Base-by-base conservation (phyloP, 2,113 vertebrate genomes). In the Callipepla californica region DNA sequence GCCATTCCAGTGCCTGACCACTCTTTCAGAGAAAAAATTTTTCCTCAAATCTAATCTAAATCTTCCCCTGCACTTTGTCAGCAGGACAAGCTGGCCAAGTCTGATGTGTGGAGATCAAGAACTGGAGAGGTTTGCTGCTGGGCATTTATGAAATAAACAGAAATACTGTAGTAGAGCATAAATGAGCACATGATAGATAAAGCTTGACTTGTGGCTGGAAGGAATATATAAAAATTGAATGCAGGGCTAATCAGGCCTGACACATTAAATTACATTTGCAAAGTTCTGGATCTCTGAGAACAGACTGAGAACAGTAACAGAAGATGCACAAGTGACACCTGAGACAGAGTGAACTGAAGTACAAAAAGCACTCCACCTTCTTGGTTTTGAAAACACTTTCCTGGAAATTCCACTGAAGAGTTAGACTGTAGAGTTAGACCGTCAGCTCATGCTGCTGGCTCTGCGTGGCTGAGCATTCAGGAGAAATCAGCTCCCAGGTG, bases 391-490 rank as follows among this genome's bases (percentile, higher is more conserved):
- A 83, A 34, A 5, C 1, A 2, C 22, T 9, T 79, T 72, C 51
- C 40, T 3, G 2, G 15, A 21, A 91, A 44, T 87, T 69, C 32
- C 15, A 69, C 20, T n/a, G 59, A 66, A 70, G n/a, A 0, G 1
- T 40, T 25, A 38, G 38, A 51, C 15, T 26, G 19, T 34, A 67
- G 36, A 0, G 1, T 36, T 32, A 36, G 44, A 45, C 15, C 22
- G 28, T 34, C 3, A 4, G 65, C 13, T 76, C 32, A 57, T 30
- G 13, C 38, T 2, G 1, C 23, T 8, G 2, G 45, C 1, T 4
- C 23, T 1, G 1, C 34, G 66, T 2, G 25, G 11, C 26, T 55
- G 13, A 85, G 26, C 0, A 0, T 19, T n/a, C 21, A 4, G 7
- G 22, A 77, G 86, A 66, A 74, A 38, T 13, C 34, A 55, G 21